These are phyloP conservation scores for Epizoanthus fatuus DNA, from an alignment of 92 coral and sea anemone genomes.

Conservation along the genomic window DNA sequence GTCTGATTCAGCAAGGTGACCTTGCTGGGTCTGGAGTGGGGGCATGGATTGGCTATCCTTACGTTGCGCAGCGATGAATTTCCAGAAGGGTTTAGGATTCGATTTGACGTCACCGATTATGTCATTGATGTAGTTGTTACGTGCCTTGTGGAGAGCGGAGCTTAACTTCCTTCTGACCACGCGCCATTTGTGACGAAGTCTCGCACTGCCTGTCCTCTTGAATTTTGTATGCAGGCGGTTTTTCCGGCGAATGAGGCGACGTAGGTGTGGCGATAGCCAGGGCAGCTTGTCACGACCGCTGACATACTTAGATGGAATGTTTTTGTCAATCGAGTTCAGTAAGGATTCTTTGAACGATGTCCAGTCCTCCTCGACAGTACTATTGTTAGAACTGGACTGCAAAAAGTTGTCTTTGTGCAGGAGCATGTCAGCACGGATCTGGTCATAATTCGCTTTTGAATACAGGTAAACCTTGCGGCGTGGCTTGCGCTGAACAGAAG, in stretches of 20 bases:
- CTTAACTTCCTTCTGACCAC: slow-evolving; percentile 20
- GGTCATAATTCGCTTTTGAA: too few species aligned
- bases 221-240: slow-evolving; percentile 56
- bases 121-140: slow-evolving; percentile 37
- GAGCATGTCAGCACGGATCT: too few species aligned
- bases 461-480: too few species aligned
- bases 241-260: slow-evolving; percentile 55
- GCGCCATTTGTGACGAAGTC: slow-evolving; percentile 36
- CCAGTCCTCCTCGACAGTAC: slow-evolving; percentile 57
- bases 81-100: slow-evolving; percentile 43
- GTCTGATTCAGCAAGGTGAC: slow-evolving; percentile 35
- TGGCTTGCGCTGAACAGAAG: too few species aligned
- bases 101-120: slow-evolving; percentile 24
- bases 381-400: neutral
- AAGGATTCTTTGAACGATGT: slow-evolving; percentile 39
- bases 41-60: slow-evolving; percentile 58
- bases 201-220: slow-evolving; percentile 39
- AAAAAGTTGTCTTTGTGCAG: too few species aligned
- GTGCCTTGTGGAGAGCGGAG: slow-evolving; percentile 37
- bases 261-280: slow-evolving; percentile 46
- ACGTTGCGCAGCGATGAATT: slow-evolving; percentile 40
- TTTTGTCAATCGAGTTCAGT: slow-evolving; percentile 25
- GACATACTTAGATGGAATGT: slow-evolving; percentile 52
- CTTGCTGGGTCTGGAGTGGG: slow-evolving; percentile 26
- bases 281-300: slow-evolving; percentile 67